Evolutionary conservation across 2,113 vertebrate genomes (phyloP), one percentile per base, ranked within the genome.

Genomic region (Madoqua kirkii): DNA sequence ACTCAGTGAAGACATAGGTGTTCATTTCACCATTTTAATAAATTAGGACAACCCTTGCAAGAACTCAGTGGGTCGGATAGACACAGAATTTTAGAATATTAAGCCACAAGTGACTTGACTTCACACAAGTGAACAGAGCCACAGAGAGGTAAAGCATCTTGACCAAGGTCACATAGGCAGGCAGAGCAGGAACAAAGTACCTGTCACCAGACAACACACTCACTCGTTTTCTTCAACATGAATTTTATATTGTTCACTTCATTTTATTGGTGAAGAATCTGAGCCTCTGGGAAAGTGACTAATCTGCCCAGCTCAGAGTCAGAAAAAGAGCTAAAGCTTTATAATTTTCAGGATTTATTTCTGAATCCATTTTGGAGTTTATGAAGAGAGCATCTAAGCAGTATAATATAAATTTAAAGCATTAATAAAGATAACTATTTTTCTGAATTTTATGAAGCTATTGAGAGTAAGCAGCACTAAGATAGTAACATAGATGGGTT

Each of bases 301-400:
- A 9, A 91, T 86, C 29, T 64, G 45, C 88, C 43, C 71, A 81
- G 52, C 43, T 95, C 14, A 79, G 64, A 52, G 55, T 95, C 48
- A 31, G 36, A 52, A 83, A 95, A 95, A 67, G 31, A 96, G 36
- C 88, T 76, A 88, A 91, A 91, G 43, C 60, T 96, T 95, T 88
- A 40, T 95, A n/a, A 78, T 62, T 91, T 95, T 57, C 27, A 90
- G 67, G 36, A 91, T 88, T 97, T 94, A 92, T 92, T 95, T 94
- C 94, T 93, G 50, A 97, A 93, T 91, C 62, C n/a, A 43, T 94
- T 92, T 96, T n/a, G 25, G 50, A 82, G 62, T 86, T 98, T 93
- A 78, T 97, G 89, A 96, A 86, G 85, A 96, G 55, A 90, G 29
- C 40, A 78, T 83, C 81, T 88, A 87, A 50, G 94, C 40, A 83